Evolutionary conservation across 2,888 invertebrate species (phyloP).

Genomic region (Sepiola atlantica): DNA sequence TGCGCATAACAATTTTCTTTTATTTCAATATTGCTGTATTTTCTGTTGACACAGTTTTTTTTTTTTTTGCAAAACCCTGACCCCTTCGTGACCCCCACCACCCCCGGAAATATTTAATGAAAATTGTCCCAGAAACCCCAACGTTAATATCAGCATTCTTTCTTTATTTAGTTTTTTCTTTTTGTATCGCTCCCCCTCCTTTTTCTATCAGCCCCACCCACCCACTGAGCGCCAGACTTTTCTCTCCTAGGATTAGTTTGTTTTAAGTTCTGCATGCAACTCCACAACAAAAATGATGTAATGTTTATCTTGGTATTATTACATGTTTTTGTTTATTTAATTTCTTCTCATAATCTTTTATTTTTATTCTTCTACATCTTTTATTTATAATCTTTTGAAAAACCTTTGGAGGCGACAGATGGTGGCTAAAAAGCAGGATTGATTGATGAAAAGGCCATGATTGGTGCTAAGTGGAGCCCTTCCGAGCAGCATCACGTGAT

Average conservation of each 20-base stretch:
- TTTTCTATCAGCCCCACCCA: neutral
- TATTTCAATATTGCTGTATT: no score
- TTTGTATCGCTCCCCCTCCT: neutral
- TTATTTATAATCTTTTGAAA: neutral
- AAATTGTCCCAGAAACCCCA: neutral
- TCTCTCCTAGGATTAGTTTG: neutral
- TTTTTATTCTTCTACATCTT: neutral
- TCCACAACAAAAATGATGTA: neutral
- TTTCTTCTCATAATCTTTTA: neutral
- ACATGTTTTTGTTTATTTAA: neutral
- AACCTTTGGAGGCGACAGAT: neutral
- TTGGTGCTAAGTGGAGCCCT: conserved; percentile 12
- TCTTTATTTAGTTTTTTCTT: neutral
- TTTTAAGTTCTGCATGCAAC: neutral
- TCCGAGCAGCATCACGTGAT: conserved; percentile 5
- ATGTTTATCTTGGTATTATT: neutral
- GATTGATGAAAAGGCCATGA: neutral
- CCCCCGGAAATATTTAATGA: neutral
- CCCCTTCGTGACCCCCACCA: neutral
- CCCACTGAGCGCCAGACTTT: neutral
- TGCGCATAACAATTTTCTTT: no score
- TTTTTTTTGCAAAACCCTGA: no score
- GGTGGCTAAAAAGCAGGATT: neutral
- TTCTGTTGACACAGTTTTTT: no score
- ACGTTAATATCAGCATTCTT: neutral